Conservation (phyloP, 2,888 invertebrate species). For the Amitus sp. region DNA sequence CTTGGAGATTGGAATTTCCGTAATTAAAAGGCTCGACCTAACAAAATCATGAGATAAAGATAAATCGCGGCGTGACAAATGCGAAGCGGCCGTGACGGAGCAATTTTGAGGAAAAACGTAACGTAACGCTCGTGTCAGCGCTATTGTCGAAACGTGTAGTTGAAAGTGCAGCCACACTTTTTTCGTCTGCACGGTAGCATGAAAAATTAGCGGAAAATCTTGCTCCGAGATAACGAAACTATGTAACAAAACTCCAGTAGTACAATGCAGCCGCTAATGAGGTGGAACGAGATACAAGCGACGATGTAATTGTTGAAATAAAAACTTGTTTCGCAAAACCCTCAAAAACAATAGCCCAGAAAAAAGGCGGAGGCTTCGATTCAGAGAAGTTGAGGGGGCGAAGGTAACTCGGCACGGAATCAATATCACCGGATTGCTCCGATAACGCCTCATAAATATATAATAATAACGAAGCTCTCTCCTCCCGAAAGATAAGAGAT, state of each 20-base stretch:
- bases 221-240: constrained; percentile 15
- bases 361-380: too few relatives aligned
- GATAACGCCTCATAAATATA: constrained; percentile 62
- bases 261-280: not conserved
- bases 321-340: too few relatives aligned
- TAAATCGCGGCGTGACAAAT: constrained; percentile 30
- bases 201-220: constrained; percentile 34
- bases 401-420: constrained; percentile 55
- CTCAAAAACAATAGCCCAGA: too few relatives aligned
- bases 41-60: constrained; percentile 28
- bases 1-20: too few relatives aligned
- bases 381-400: too few relatives aligned
- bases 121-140: too few relatives aligned
- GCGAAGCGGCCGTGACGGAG: constrained; percentile 23
- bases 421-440: constrained; percentile 59
- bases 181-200: constrained; percentile 21
- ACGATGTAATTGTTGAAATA: too few relatives aligned
- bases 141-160: too few relatives aligned
- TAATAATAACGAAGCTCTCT: constrained; percentile 58
- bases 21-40: constrained; percentile 6
- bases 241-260: constrained; percentile 8
- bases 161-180: too few relatives aligned
- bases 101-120: constrained; percentile 26
- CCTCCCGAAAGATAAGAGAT: constrained; percentile 21
- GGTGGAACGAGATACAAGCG: not conserved